phyloP scores from a whole-genome alignment of 2,797 vertebrate species.

The Peromyscus eremicus region DNA sequence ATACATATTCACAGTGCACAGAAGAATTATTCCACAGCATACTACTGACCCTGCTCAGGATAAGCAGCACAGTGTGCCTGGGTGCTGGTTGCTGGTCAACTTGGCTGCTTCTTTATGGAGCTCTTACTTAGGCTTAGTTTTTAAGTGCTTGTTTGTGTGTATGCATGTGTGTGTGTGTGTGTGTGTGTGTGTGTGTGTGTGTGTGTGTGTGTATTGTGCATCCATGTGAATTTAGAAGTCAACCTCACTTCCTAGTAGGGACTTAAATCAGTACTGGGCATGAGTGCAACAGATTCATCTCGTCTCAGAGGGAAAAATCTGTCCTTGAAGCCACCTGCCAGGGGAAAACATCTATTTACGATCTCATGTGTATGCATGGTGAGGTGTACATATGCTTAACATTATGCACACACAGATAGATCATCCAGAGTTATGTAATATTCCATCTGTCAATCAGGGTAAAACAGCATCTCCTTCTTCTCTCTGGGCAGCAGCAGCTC shows the following conservation, averaged over 20 bases:
- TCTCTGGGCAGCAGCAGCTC: neutral
- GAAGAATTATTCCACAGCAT: too few species aligned
- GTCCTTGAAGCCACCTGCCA: neutral
- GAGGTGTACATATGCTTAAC: neutral
- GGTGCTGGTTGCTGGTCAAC: neutral
- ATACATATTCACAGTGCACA: too few species aligned
- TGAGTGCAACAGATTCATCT: neutral
- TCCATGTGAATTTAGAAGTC: neutral
- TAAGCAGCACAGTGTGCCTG: neutral
- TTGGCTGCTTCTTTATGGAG: neutral
- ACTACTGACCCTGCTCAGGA: neutral
- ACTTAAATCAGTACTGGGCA: neutral
- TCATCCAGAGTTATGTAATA: neutral
- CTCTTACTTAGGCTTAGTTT: neutral
- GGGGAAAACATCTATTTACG: neutral
- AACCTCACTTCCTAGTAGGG: neutral
- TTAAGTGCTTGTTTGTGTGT: neutral
- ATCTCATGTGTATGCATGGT: slow-evolving; percentile 27
- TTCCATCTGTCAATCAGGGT: neutral
- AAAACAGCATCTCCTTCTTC: neutral
- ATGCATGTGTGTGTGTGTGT: neutral
- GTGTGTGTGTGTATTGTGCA: neutral
- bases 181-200: neutral
- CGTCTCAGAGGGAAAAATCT: neutral
- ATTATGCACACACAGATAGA: neutral